phyloP scores from a whole-genome alignment of 2,888 invertebrate genomes.

The Hirtodrosophila alboralis region DNA sequence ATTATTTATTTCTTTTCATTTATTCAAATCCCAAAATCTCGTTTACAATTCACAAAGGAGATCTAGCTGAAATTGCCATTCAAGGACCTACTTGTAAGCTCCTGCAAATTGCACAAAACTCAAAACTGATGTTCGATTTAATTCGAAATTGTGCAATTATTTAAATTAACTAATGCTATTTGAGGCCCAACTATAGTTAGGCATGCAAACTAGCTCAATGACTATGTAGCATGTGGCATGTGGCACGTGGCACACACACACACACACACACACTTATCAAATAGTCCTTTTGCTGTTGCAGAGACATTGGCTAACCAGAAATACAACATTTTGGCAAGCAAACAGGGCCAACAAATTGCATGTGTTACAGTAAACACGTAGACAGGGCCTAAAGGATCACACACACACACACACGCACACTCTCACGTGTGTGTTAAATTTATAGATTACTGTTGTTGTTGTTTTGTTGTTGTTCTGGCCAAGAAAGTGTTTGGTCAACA shows the following conservation, averaged over 20 bases:
- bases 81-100: background rate
- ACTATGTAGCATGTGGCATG: slow-evolving; percentile 29
- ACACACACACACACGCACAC: slow-evolving; percentile 5
- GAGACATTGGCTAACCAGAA: slow-evolving; percentile 35
- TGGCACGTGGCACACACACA: slow-evolving; percentile 16
- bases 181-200: slow-evolving; percentile 16
- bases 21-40: slow-evolving; percentile 1
- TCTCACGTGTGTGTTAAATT: slow-evolving; percentile 42
- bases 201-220: slow-evolving; percentile 22
- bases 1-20: too few relatives aligned
- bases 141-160: slow-evolving; percentile 40
- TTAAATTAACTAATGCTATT: slow-evolving; percentile 60
- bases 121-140: slow-evolving; percentile 38
- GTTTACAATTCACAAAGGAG: slow-evolving; percentile 11
- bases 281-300: slow-evolving; percentile 5
- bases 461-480: slow-evolving; percentile 20
- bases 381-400: slow-evolving; percentile 37
- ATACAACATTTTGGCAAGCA: slow-evolving; percentile 57
- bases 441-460: slow-evolving; percentile 40
- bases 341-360: slow-evolving; percentile 54
- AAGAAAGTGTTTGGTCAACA: slow-evolving; percentile 47
- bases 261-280: slow-evolving; percentile 9
- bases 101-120: too few relatives aligned
- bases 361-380: slow-evolving; percentile 56
- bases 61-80: background rate